These are phyloP conservation scores for Sorex fumeus DNA, from an alignment of 2,113 vertebrate species.

Conservation along the genomic window DNA sequence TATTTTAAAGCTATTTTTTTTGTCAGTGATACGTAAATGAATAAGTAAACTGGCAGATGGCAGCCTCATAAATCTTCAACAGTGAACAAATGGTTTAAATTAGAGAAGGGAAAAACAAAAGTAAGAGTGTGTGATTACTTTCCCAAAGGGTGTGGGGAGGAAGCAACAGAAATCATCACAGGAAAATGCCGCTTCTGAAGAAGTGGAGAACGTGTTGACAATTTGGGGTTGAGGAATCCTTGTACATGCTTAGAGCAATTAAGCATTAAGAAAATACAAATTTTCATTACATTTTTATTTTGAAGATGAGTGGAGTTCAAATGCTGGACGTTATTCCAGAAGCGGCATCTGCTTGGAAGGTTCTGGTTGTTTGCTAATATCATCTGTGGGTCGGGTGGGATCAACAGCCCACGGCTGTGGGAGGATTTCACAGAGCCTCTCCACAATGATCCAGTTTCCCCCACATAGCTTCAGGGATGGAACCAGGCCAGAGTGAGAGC, in stretches of 20 bases:
- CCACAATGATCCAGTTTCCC: not conserved
- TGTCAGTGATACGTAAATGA: constrained; percentile 64
- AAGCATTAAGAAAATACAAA: constrained; percentile 28
- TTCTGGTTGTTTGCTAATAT: not conserved
- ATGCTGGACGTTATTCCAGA: constrained; percentile 20
- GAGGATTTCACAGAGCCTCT: accelerated
- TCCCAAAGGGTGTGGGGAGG: constrained; percentile 58
- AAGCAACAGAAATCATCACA: not conserved
- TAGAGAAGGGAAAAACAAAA: constrained; percentile 81
- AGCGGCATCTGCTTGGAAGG: not conserved
- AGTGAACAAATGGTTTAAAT: constrained; percentile 80
- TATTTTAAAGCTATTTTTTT: constrained; percentile 71
- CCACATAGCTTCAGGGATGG: not conserved
- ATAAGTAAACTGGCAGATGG: constrained; percentile 74
- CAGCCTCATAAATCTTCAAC: constrained; percentile 71
- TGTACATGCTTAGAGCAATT: constrained; percentile 15
- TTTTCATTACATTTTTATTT: constrained; percentile 47
- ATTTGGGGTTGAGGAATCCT: not conserved
- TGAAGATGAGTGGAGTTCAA: not conserved
- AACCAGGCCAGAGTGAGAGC: not conserved
- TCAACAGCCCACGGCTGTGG: not conserved
- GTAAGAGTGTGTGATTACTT: constrained; percentile 74
- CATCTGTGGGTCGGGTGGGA: not conserved
- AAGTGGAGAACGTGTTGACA: not conserved
- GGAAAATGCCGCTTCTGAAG: constrained; percentile 64